Conservation (phyloP, 2,888 invertebrate species). For the Atrina japonica region DNA sequence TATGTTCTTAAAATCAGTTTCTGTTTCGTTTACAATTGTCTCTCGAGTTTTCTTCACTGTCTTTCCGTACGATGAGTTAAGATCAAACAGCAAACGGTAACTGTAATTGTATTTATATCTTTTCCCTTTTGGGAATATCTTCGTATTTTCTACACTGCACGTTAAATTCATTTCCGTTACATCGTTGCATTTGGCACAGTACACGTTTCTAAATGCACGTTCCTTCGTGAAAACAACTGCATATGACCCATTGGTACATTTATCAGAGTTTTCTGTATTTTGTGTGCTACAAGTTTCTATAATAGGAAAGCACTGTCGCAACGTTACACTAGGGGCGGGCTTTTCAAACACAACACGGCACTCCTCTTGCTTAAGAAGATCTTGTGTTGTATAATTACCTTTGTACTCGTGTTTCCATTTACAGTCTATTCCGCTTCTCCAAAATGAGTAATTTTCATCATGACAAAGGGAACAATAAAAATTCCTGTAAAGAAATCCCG, state of each 20-base stretch:
- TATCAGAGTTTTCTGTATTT: neutral
- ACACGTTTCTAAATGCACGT: slow-evolving; percentile 23
- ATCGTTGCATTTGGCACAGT: slow-evolving; percentile 37
- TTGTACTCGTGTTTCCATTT: slow-evolving; percentile 18
- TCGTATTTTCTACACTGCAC: slow-evolving; percentile 20
- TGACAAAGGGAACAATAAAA: slow-evolving; percentile 42
- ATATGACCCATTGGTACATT: slow-evolving; percentile 9
- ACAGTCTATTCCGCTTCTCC: slow-evolving; percentile 34
- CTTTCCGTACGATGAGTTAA: neutral
- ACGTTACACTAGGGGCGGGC: slow-evolving; percentile 4
- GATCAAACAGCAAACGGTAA: slow-evolving; percentile 38
- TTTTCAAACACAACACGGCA: slow-evolving; percentile 13
- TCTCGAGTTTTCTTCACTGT: neutral
- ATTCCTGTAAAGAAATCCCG: slow-evolving; percentile 35
- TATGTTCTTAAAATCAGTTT: neutral
- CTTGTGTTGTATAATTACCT: slow-evolving; percentile 15
- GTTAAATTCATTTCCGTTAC: slow-evolving; percentile 15
- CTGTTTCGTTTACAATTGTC: neutral
- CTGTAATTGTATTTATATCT: slow-evolving; percentile 34
- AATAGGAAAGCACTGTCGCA: slow-evolving; percentile 28
- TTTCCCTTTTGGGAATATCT: slow-evolving; percentile 16
- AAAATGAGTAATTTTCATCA: slow-evolving; percentile 19
- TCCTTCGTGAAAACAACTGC: slow-evolving; percentile 25
- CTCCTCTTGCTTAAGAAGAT: slow-evolving; percentile 26
- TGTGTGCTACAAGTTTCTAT: slow-evolving; percentile 2